Conservation (phyloP, 2,797 vertebrate species). For the Steatocranus sp. region DNA sequence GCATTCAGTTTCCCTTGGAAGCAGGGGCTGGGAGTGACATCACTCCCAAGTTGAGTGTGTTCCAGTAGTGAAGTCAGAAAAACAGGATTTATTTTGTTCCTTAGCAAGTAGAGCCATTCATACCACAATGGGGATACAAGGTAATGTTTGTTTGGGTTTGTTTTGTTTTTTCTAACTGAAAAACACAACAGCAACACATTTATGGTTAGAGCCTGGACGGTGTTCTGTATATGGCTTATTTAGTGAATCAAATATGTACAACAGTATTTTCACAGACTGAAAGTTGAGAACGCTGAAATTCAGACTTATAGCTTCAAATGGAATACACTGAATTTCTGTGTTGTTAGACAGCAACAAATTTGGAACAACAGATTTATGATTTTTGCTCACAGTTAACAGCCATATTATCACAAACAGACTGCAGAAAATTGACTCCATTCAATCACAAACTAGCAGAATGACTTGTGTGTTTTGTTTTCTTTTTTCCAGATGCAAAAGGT, state of each 20-base stretch:
- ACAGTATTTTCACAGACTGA: not conserved
- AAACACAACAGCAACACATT: not conserved
- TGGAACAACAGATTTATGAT: not conserved
- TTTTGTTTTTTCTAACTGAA: not conserved
- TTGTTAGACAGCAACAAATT: not conserved
- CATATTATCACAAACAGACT: not conserved
- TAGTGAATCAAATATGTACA: not conserved
- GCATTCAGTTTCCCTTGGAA: not conserved
- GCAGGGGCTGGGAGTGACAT: not conserved
- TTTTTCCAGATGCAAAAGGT: conserved; percentile 88
- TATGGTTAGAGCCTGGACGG: accelerated
- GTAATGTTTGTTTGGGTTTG: not conserved
- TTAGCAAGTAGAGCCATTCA: not conserved
- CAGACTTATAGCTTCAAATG: not conserved
- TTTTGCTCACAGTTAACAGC: not conserved
- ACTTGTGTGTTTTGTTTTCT: not conserved
- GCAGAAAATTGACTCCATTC: not conserved
- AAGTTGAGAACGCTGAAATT: not conserved
- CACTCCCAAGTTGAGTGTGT: not conserved
- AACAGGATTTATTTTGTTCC: not conserved
- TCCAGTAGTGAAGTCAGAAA: not conserved
- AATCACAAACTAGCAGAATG: not conserved
- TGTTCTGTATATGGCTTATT: not conserved
- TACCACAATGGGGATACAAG: accelerated
- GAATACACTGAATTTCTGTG: not conserved